Evolutionary conservation across 2,888 invertebrate species (phyloP).

Genomic region (Lycia hirtaria): DNA sequence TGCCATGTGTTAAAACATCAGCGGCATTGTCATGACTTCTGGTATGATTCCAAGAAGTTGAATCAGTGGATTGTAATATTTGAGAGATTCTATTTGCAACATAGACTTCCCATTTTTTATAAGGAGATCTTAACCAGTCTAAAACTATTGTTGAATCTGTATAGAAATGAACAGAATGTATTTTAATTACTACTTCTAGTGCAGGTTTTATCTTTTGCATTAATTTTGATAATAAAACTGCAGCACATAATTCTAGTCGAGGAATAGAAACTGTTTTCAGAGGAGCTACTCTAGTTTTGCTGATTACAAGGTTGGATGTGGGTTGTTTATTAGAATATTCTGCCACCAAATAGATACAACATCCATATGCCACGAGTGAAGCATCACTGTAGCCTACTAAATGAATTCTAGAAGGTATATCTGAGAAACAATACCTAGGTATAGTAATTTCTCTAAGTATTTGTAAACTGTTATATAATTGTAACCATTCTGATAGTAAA

Average conservation of each 20-base stretch:
- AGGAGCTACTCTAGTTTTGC: constrained; percentile 7
- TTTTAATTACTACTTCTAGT: not conserved
- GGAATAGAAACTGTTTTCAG: not conserved
- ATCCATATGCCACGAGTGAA: constrained; percentile 1
- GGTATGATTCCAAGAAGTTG: not conserved
- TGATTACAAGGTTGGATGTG: not conserved
- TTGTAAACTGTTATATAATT: constrained; percentile 1
- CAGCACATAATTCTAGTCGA: not conserved
- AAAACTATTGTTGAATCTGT: not conserved
- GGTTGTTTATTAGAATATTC: not conserved
- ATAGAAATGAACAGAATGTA: not conserved
- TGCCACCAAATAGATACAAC: not conserved
- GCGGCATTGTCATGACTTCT: not conserved
- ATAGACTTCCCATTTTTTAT: not conserved
- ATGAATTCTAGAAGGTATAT: not conserved
- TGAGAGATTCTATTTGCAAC: not conserved
- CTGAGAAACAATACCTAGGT: constrained; percentile 9
- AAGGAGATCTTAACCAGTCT: not conserved
- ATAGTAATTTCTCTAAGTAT: not conserved
- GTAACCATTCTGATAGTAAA: not conserved
- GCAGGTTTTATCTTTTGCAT: constrained; percentile 1
- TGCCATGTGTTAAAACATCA: not conserved
- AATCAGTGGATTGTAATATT: not conserved
- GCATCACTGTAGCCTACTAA: constrained; percentile 6
- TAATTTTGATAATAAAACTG: not conserved